phyloP scores from a whole-genome alignment of 1,140 invertebrate species.

The Lepidurus packardi region DNA sequence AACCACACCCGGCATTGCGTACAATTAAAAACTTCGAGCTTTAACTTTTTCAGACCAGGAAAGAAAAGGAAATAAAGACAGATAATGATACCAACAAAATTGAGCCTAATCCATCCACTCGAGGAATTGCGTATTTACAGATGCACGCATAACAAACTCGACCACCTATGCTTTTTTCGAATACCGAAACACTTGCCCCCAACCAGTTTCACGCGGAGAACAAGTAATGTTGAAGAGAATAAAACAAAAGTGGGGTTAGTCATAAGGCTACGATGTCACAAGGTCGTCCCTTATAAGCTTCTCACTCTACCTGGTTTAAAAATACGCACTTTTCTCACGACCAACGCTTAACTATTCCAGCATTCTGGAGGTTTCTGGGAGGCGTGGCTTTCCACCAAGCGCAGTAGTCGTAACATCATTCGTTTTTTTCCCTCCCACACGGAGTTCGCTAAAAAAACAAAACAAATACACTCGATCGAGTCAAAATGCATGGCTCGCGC shows the following conservation, averaged over 20 bases:
- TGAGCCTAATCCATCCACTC: not conserved
- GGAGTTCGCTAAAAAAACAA: not conserved
- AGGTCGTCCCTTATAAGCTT: slow-evolving; percentile 15
- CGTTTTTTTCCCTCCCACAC: not conserved
- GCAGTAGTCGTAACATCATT: not conserved
- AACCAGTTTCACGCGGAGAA: not conserved
- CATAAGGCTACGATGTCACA: slow-evolving; percentile 8
- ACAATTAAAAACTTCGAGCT: not conserved
- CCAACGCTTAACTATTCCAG: not conserved
- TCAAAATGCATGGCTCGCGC: slow-evolving; percentile 1
- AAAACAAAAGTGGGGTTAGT: slow-evolving; percentile 14
- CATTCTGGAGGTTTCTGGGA: not conserved
- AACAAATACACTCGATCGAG: not conserved
- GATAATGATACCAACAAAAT: not conserved
- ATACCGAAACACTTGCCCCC: not conserved
- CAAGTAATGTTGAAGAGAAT: not conserved
- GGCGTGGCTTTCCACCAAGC: not conserved
- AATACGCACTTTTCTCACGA: slow-evolving; percentile 8
- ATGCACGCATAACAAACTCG: not conserved
- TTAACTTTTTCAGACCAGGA: no score
- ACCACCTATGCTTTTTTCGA: not conserved
- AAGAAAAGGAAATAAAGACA: not conserved
- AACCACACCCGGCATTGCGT: not conserved
- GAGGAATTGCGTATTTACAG: slow-evolving; percentile 9
- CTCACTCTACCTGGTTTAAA: slow-evolving; percentile 5